These are phyloP conservation scores for Falco novaeseelandiae DNA, from an alignment of 2,797 vertebrate species.

Conservation along the genomic window DNA sequence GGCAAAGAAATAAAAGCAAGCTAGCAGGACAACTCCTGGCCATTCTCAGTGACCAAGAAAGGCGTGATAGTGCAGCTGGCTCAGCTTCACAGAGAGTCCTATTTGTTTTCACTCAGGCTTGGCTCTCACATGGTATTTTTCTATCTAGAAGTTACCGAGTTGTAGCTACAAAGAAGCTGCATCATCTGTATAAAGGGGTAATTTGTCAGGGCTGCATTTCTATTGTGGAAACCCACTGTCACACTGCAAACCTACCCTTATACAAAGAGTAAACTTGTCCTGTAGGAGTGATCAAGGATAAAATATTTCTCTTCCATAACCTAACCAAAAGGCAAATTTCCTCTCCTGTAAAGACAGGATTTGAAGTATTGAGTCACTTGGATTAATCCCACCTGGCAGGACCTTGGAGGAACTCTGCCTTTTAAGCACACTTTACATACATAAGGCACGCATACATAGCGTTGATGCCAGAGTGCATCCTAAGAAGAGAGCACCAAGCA, in stretches of 20 bases:
- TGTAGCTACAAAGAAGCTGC: not conserved
- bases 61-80: not conserved
- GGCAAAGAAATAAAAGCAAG: not conserved
- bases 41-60: not conserved
- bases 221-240: not conserved
- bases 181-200: not conserved
- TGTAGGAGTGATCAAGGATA: not conserved
- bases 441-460: not conserved
- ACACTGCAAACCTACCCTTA: not conserved
- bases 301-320: not conserved
- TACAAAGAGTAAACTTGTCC: not conserved
- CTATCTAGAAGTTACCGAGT: not conserved
- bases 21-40: not conserved
- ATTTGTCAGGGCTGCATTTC: not conserved
- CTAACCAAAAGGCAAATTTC: not conserved
- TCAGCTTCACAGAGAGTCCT: not conserved
- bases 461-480: not conserved
- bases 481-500: not conserved
- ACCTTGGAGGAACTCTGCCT: conserved; percentile 10
- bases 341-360: not conserved
- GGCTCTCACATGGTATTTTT: not conserved
- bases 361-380: conserved; percentile 1
- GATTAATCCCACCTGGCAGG: not conserved
- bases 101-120: not conserved
- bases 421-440: not conserved